Percentiles rank a stretch among this genome's conserved stretches.
These are phyloP conservation scores for Diadumene lineata DNA, from an alignment of 92 coral and sea anemone species.

Conservation along the genomic window DNA sequence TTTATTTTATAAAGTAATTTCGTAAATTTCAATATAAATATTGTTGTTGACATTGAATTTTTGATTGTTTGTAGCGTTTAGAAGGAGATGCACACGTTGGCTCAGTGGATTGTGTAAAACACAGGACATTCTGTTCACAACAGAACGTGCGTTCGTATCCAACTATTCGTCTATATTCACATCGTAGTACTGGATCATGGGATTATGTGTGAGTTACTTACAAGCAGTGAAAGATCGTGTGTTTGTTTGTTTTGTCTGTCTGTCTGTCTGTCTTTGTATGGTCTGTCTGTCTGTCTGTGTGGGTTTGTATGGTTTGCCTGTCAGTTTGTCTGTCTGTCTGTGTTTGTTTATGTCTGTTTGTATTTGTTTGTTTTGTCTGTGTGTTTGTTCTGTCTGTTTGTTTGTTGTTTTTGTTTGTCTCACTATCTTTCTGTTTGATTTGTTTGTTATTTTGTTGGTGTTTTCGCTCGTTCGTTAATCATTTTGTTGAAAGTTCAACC, in stretches of 20 bases:
- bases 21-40: neutral
- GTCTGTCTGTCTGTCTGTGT: no score
- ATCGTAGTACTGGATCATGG: conserved; percentile 62
- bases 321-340: neutral
- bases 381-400: neutral
- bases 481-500: no score
- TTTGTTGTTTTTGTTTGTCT: neutral
- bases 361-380: neutral
- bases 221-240: neutral
- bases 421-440: neutral
- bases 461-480: neutral
- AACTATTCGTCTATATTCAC: conserved; percentile 87
- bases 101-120: conserved; percentile 88
- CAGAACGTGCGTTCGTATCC: conserved; percentile 89
- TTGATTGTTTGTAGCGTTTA: conserved; percentile 56
- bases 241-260: neutral
- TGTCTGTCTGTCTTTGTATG: neutral
- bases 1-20: no score
- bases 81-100: conserved; percentile 90
- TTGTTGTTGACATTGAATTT: neutral
- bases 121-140: conserved; percentile 69
- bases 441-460: neutral
- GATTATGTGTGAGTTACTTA: conserved; percentile 71
- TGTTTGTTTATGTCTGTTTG: neutral
- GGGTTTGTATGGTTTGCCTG: neutral